Percentiles rank a stretch among this genome's conserved stretches.
These are phyloP conservation scores for Cryptosula pallasiana DNA, from an alignment of 2,888 invertebrate species.

Conservation along the genomic window DNA sequence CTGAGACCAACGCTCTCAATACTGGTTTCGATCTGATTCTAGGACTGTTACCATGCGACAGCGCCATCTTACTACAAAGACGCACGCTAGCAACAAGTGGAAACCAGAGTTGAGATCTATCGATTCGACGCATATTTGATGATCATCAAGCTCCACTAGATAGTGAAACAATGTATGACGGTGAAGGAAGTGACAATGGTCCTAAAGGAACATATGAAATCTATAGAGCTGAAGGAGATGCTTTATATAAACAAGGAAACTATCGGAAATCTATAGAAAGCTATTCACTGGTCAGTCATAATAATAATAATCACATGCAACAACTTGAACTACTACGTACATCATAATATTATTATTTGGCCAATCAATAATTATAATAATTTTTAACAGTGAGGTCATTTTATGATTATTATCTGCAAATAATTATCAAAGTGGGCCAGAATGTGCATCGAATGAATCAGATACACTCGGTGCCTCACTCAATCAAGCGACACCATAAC, in stretches of 20 bases:
- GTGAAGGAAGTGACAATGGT: conserved; percentile 35
- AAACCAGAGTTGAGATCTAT: neutral
- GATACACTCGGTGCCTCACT: too few species aligned
- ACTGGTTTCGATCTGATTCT: too few species aligned
- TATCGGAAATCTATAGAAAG: conserved; percentile 47
- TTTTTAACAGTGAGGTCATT: too few species aligned
- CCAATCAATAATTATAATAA: too few species aligned
- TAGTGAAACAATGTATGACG: conserved; percentile 30
- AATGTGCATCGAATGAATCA: too few species aligned
- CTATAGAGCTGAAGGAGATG: conserved; percentile 47
- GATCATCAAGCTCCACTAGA: too few species aligned
- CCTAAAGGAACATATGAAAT: conserved; percentile 45
- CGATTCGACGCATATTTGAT: neutral
- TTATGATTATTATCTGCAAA: too few species aligned
- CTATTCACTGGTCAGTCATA: conserved; percentile 37
- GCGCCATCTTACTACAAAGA: neutral
- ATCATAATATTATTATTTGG: too few species aligned
- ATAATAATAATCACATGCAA: neutral
- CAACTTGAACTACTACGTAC: neutral
- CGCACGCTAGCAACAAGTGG: neutral
- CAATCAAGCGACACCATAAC: too few species aligned
- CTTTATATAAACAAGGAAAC: conserved; percentile 44
- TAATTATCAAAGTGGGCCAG: too few species aligned
- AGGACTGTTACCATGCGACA: neutral
- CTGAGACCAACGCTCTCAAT: too few species aligned